phyloP scores from a whole-genome alignment of 1,140 invertebrate species.

The Zaprionus vittiger region DNA sequence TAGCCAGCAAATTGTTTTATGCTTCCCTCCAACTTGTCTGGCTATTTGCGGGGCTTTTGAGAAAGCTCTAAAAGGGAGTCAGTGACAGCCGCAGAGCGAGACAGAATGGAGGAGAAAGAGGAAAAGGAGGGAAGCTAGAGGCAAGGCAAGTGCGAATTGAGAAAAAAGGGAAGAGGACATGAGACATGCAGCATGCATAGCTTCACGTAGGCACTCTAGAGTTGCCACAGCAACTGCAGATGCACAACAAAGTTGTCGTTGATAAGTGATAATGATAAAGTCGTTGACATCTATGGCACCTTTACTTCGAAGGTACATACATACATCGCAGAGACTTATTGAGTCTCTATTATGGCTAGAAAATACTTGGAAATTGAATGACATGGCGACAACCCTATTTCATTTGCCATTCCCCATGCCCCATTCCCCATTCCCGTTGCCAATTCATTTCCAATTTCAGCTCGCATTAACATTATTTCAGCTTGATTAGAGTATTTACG shows the following conservation, averaged over 20 bases:
- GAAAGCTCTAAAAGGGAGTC: background rate
- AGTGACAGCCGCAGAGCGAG: background rate
- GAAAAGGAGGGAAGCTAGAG: background rate
- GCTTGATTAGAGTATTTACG: slow-evolving; percentile 21
- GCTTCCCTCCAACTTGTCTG: slow-evolving; percentile 60
- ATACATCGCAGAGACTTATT: background rate
- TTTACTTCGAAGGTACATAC: too few species aligned
- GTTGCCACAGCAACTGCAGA: slow-evolving; percentile 5
- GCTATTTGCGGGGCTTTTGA: slow-evolving; percentile 57
- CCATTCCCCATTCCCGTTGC: background rate
- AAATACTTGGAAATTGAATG: background rate
- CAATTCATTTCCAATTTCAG: slow-evolving; percentile 1
- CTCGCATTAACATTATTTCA: background rate
- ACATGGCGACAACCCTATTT: background rate
- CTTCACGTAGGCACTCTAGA: background rate
- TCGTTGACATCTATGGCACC: background rate
- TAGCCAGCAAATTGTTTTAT: slow-evolving; percentile 77
- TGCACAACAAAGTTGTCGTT: background rate
- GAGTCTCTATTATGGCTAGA: background rate
- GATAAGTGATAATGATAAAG: background rate
- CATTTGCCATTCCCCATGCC: background rate
- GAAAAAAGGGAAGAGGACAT: background rate
- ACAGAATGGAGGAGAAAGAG: background rate
- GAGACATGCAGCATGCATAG: background rate
- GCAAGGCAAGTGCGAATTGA: background rate